Evolutionary conservation across 2,888 invertebrate genomes (phyloP).

Genomic region (Scaeva pyrastri): DNA sequence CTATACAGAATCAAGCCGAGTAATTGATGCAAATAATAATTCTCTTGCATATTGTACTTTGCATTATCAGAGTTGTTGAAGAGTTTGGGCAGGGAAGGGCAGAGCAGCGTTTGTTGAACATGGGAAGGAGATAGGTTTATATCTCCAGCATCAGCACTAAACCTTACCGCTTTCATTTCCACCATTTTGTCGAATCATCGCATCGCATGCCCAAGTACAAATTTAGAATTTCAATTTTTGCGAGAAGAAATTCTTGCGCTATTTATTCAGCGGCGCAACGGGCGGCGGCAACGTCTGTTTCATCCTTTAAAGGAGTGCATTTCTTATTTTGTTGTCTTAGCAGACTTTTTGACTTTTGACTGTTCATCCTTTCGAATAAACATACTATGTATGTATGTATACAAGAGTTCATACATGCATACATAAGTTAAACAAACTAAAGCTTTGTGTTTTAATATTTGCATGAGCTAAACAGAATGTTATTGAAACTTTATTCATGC

Average conservation of each 20-base stretch:
- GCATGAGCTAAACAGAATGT: conserved; percentile 14
- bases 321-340: conserved; percentile 20
- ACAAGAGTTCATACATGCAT: background rate
- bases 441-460: conserved; percentile 40
- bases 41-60: conserved; percentile 28
- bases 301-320: conserved; percentile 15
- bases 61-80: conserved; percentile 13
- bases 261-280: conserved; percentile 53
- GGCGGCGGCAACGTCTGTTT: too few species aligned
- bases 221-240: conserved; percentile 57
- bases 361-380: background rate
- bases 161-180: background rate
- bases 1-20: background rate
- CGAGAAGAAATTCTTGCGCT: conserved; percentile 27
- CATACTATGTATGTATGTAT: too few species aligned
- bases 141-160: conserved; percentile 3
- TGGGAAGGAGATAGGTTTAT: background rate
- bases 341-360: conserved; percentile 8
- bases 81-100: background rate
- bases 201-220: conserved; percentile 34
- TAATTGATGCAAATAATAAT: conserved; percentile 42
- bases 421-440: background rate
- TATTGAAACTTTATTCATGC: conserved; percentile 9
- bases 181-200: background rate
- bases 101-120: too few species aligned